Evolutionary conservation across 2,113 vertebrate species (phyloP), one percentile per base, ranked within the genome.

Genomic region (Leuciscus idus): DNA sequence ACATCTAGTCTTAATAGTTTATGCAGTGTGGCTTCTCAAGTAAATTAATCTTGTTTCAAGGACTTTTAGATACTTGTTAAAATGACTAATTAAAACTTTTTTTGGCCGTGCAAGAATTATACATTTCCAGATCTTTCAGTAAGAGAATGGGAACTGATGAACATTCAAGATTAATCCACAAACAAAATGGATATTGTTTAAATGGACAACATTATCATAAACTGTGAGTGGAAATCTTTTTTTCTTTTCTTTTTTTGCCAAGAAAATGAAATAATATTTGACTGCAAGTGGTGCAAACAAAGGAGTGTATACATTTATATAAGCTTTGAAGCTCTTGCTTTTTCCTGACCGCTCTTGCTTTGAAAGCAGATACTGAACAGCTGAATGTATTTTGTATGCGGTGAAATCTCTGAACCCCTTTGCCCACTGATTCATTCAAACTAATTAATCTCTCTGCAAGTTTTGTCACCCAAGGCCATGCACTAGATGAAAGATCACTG

Each of bases 401-500:
- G 13, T n/a, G 50, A 55, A 75, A 87, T 43, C 17, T 68, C 30
- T 36, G 6, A 61, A 26, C 11, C 30, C 61, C 43, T 23, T 66
- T 52, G n/a, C 64, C 43, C 73, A 73, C 26, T 76, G 57, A 81
- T 33, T 79, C 46, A 59, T 75, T 64, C 43, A 62, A 79, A 76
- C 86, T 86, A 89, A 89, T 87, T 88, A 86, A 89, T 84, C 86
- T 87, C 75, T 73, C 79, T 57, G 81, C 84, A 79, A 79, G 62
- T 57, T 82, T 78, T 73, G 86, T 68, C 62, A 88, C 86, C 84
- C 77, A 89, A 81, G 84, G 86, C 84, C 78, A 87, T 62, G 28
- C 77, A 26, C 50, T 81, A 85, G 84, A 87, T 84, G 85, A 88
- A 84, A 86, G 21, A 79, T 84, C 66, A 62, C 79, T 72, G 23